Conservation (phyloP, 2,888 invertebrate species). For the Oasisia sp. region DNA sequence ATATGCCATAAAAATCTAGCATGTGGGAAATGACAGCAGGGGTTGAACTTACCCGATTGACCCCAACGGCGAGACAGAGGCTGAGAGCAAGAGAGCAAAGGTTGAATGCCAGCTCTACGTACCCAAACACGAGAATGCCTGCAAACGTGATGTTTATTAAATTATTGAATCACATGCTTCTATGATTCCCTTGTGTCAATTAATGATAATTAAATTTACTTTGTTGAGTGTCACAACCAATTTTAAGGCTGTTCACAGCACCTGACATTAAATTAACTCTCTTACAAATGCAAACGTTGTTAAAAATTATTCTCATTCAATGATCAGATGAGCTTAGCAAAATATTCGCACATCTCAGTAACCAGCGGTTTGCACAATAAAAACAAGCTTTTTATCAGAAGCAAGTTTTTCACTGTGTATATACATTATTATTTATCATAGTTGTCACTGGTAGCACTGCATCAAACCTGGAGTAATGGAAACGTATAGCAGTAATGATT, state of each 20-base stretch:
- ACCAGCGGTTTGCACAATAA: too few species aligned
- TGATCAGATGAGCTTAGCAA: too few species aligned
- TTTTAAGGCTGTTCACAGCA: too few species aligned
- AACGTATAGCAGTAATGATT: neutral
- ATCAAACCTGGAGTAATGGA: neutral
- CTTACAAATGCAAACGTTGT: neutral
- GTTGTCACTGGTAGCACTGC: neutral
- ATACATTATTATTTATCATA: neutral
- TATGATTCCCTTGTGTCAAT: neutral
- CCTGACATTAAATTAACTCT: neutral
- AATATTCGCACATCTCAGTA: neutral
- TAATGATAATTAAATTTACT: neutral
- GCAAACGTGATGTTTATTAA: neutral
- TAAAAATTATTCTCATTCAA: neutral
- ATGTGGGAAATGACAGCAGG: neutral
- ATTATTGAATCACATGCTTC: neutral
- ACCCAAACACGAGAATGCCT: constrained; percentile 42
- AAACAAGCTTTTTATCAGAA: too few species aligned
- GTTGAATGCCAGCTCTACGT: constrained; percentile 41
- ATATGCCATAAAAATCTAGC: too few species aligned
- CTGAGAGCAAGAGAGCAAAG: constrained; percentile 34
- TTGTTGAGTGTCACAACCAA: too few species aligned
- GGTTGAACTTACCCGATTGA: constrained; percentile 40
- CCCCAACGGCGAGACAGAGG: constrained; percentile 41
- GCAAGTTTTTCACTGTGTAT: neutral